Conservation (phyloP, 2,113 vertebrate species). For the Syngnathus typhle region DNA sequence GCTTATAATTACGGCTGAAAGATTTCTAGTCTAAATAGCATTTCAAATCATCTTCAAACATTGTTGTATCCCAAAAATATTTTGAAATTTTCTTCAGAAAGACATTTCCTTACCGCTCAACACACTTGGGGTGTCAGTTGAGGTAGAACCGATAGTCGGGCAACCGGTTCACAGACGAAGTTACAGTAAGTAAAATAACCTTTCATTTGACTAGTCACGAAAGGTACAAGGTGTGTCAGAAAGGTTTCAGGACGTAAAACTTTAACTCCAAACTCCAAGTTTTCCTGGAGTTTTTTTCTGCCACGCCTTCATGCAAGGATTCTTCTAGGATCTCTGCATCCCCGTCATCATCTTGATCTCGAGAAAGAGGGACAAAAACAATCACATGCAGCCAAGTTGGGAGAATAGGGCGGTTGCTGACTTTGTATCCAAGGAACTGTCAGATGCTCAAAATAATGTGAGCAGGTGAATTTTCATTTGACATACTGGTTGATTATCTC, state of each 20-base stretch:
- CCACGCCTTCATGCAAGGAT: background rate
- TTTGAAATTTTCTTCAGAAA: slow-evolving; percentile 60
- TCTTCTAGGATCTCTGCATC: background rate
- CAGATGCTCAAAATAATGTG: background rate
- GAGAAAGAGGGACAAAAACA: too few relatives aligned
- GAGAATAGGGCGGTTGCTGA: too few relatives aligned
- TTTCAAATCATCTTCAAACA: background rate
- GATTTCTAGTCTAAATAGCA: too few relatives aligned
- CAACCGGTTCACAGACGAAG: slow-evolving; percentile 67
- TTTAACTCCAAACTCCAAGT: background rate
- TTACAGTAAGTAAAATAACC: slow-evolving; percentile 65
- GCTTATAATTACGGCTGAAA: background rate
- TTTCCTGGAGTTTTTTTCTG: background rate
- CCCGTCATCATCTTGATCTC: background rate
- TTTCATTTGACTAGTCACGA: slow-evolving; percentile 68
- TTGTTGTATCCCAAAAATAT: background rate
- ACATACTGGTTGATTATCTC: background rate
- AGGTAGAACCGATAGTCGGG: slow-evolving; percentile 48
- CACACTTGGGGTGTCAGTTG: slow-evolving; percentile 47
- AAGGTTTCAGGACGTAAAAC: background rate
- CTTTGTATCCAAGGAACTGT: too few relatives aligned
- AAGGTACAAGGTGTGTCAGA: slow-evolving; percentile 42
- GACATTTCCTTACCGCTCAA: slow-evolving; percentile 65
- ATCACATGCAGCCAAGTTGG: too few relatives aligned
- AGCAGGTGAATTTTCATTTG: background rate